phyloP scores from a whole-genome alignment of 2,113 vertebrate genomes.

The Laticauda colubrina region DNA sequence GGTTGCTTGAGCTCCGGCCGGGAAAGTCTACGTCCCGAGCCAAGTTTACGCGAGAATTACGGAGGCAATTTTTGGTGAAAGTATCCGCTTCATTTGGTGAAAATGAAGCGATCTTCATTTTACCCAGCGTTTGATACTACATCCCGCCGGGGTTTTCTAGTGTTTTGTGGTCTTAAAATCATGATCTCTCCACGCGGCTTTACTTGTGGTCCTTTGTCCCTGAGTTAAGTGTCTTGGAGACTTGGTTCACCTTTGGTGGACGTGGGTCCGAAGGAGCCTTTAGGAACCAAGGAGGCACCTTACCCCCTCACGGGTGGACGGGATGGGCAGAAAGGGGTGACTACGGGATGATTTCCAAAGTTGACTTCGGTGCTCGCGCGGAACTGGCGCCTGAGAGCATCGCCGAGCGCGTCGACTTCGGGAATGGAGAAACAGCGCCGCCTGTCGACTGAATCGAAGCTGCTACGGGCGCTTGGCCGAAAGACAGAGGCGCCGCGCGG shows the following conservation, averaged over 20 bases:
- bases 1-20: neutral
- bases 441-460: neutral
- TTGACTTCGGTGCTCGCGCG: neutral
- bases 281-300: neutral
- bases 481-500: neutral
- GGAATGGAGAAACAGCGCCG: slow-evolving; percentile 14
- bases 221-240: neutral
- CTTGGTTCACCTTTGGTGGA: neutral
- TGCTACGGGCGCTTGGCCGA: too few species aligned
- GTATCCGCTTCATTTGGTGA: too few species aligned
- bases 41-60: neutral
- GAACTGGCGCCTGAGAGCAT: neutral
- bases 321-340: neutral
- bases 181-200: neutral
- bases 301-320: neutral
- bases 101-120: neutral
- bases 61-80: neutral
- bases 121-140: neutral
- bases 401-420: neutral
- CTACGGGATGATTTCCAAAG: neutral
- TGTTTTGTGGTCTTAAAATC: neutral
- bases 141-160: neutral
- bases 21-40: neutral
- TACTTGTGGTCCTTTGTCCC: neutral
- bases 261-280: neutral